These are phyloP conservation scores for Sciurus carolinensis DNA, from an alignment of 2,797 vertebrate species.

Conservation along the genomic window DNA sequence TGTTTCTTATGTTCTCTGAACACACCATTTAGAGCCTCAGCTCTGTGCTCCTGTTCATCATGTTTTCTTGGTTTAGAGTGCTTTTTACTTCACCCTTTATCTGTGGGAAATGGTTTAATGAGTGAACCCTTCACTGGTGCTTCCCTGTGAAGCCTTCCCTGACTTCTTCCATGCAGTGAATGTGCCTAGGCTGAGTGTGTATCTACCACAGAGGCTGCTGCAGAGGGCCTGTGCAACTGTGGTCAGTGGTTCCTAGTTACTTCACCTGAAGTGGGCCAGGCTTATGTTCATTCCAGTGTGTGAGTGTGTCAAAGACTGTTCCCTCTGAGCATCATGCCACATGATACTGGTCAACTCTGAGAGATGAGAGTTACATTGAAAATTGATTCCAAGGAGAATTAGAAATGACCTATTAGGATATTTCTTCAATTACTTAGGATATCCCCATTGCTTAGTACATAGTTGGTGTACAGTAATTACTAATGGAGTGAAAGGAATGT, in stretches of 20 bases:
- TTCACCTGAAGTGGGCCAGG: background rate
- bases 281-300: background rate
- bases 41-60: background rate
- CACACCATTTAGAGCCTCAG: no score
- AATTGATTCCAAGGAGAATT: background rate
- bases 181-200: background rate
- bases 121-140: background rate
- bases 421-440: background rate
- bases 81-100: background rate
- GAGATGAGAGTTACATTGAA: no score
- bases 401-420: background rate
- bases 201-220: background rate
- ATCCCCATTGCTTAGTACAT: background rate
- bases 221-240: background rate
- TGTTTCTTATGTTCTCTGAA: background rate
- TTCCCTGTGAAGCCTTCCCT: background rate
- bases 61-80: background rate
- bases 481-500: background rate
- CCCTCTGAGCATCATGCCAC: no score
- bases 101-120: background rate
- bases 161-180: background rate
- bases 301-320: background rate
- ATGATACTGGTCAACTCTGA: background rate
- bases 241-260: background rate
- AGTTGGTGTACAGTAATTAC: background rate